These are phyloP conservation scores for Seriola dumerili DNA, from an alignment of 2,113 vertebrate species.

Conservation along the genomic window DNA sequence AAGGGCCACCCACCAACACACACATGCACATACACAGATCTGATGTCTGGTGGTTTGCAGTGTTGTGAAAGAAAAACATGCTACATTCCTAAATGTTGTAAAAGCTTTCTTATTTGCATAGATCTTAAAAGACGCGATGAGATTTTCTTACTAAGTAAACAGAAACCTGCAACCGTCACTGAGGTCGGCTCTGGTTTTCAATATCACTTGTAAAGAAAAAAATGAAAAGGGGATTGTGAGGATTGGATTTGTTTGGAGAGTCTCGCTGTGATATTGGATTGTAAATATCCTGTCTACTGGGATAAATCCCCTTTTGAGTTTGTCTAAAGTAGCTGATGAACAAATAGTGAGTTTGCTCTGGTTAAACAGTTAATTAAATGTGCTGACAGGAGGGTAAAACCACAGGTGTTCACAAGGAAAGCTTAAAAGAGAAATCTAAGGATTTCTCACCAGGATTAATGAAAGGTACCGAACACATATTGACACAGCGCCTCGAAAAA, in stretches of 20 bases:
- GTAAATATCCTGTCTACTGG: constrained; percentile 46
- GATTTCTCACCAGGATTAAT: constrained; percentile 34
- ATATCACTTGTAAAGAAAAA: constrained; percentile 16
- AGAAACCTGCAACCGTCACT: constrained; percentile 38
- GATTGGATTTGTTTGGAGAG: constrained; percentile 62
- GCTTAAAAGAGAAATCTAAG: background rate
- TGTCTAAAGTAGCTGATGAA: constrained; percentile 49
- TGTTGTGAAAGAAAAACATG: constrained; percentile 19
- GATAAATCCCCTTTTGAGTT: constrained; percentile 58
- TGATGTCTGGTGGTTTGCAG: constrained; percentile 18
- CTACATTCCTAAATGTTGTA: constrained; percentile 25
- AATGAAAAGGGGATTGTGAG: constrained; percentile 34
- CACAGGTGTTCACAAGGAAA: constrained; percentile 27
- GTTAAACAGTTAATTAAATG: constrained; percentile 68
- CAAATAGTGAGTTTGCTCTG: constrained; percentile 72
- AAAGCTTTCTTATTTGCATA: constrained; percentile 50
- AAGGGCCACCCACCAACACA: constrained; percentile 37
- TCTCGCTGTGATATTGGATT: constrained; percentile 35
- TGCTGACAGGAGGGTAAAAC: constrained; percentile 63
- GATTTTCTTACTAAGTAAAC: constrained; percentile 37
- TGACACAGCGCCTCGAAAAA: background rate
- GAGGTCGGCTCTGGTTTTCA: constrained; percentile 45
- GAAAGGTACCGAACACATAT: background rate
- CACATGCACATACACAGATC: constrained; percentile 6
- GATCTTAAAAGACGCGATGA: constrained; percentile 37